phyloP scores from a whole-genome alignment of 2,888 invertebrate genomes.

The Ophion ventricosus region DNA sequence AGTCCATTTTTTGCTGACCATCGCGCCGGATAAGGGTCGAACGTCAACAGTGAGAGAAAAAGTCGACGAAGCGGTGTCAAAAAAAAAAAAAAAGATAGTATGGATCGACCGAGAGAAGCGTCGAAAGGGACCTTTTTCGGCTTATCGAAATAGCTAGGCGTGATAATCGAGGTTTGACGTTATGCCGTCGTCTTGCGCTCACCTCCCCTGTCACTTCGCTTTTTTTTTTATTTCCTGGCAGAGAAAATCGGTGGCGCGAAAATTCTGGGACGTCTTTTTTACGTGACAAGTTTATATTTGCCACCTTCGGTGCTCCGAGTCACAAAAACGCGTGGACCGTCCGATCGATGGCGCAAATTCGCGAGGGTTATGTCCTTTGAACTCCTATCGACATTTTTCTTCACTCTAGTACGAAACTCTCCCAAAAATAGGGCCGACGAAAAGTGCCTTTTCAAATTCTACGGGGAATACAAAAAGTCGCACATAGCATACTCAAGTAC shows the following conservation, averaged over 20 bases:
- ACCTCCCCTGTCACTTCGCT: neutral
- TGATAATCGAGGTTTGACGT: constrained; percentile 34
- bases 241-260: neutral
- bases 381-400: too few species aligned
- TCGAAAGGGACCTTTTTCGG: constrained; percentile 47
- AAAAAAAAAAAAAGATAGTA: constrained; percentile 33
- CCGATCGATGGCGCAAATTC: too few species aligned
- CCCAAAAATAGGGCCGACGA: too few species aligned
- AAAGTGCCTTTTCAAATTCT: too few species aligned
- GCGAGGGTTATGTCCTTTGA: too few species aligned
- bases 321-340: neutral
- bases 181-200: neutral
- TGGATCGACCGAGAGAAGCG: constrained; percentile 33
- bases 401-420: too few species aligned
- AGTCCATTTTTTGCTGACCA: constrained; percentile 42
- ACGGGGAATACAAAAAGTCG: too few species aligned
- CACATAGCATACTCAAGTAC: too few species aligned
- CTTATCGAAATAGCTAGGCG: constrained; percentile 56
- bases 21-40: neutral
- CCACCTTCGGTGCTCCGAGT: neutral
- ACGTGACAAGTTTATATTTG: constrained; percentile 19
- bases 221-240: constrained; percentile 19
- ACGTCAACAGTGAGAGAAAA: constrained; percentile 15
- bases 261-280: constrained; percentile 9
- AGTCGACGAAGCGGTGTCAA: constrained; percentile 12